phyloP scores from a whole-genome alignment of 2,888 invertebrate species.

The Drosophila nr. medialis region DNA sequence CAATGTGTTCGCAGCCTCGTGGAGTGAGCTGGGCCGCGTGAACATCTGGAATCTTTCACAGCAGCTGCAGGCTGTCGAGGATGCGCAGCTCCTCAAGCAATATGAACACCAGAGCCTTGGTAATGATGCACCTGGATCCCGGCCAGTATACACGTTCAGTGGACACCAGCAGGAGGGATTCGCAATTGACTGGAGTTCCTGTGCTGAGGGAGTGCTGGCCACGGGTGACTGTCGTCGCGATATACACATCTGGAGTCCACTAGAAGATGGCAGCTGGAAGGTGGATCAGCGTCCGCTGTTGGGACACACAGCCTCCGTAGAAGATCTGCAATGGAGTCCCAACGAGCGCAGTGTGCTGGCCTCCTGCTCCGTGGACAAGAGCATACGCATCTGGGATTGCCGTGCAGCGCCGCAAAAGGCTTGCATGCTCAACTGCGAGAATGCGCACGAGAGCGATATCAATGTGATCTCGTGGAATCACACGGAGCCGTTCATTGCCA shows the following conservation, averaged over 20 bases:
- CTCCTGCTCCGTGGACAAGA: slow-evolving; percentile 94
- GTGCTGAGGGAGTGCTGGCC: slow-evolving; percentile 92
- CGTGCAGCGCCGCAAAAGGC: slow-evolving; percentile 94
- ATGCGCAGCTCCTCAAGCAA: slow-evolving; percentile 87
- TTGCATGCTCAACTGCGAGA: slow-evolving; percentile 94
- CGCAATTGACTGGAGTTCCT: slow-evolving; percentile 96
- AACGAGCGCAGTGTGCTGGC: slow-evolving; percentile 95
- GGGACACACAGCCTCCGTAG: slow-evolving; percentile 96
- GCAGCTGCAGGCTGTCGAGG: slow-evolving; percentile 92
- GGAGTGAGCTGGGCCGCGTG: slow-evolving; percentile 98
- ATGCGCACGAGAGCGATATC: slow-evolving; percentile 96
- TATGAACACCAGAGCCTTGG: slow-evolving; percentile 88
- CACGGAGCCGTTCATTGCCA: slow-evolving; percentile 94
- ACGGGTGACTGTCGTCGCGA: slow-evolving; percentile 96
- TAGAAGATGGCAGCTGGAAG: slow-evolving; percentile 92
- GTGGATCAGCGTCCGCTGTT: slow-evolving; percentile 95
- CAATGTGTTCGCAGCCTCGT: slow-evolving; percentile 91
- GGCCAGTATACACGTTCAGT: slow-evolving; percentile 93
- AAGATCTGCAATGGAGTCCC: slow-evolving; percentile 99
- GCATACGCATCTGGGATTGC: slow-evolving; percentile 98
- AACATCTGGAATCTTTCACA: slow-evolving; percentile 95
- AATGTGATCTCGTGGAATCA: slow-evolving; percentile 99
- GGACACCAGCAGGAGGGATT: slow-evolving; percentile 98
- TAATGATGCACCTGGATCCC: slow-evolving; percentile 84
- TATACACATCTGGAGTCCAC: slow-evolving; percentile 96